Conservation (phyloP, 2,113 vertebrate genomes). For the human region DNA sequence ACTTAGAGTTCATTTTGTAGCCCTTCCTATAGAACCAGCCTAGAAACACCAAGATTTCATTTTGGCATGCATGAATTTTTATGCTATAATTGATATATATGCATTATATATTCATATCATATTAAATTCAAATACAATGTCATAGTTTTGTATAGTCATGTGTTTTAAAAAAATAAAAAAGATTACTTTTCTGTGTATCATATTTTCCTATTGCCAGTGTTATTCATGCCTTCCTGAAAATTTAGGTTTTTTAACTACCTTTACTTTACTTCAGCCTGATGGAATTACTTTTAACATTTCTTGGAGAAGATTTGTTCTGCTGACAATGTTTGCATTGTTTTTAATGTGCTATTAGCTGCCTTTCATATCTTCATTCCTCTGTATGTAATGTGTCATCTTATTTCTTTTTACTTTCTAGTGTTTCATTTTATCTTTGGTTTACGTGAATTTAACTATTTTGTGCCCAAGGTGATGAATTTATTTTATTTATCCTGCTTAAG, state of each 20-base stretch:
- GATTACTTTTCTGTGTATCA: too few relatives aligned
- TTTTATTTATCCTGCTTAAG: not conserved
- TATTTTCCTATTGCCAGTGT: not conserved
- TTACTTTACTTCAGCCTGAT: not conserved
- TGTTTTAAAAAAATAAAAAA: too few relatives aligned
- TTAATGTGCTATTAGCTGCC: not conserved
- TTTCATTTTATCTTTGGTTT: not conserved
- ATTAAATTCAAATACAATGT: too few relatives aligned
- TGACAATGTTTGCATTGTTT: not conserved
- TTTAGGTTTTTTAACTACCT: not conserved
- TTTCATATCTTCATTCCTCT: not conserved
- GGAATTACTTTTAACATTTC: not conserved
- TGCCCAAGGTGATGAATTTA: not conserved
- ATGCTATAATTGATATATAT: too few relatives aligned
- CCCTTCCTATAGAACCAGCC: too few relatives aligned
- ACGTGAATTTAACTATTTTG: not conserved
- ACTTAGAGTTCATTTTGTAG: too few relatives aligned
- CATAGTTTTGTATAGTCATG: too few relatives aligned
- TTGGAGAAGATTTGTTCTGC: not conserved
- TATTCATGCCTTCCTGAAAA: not conserved
- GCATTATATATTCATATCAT: too few relatives aligned
- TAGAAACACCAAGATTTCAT: too few relatives aligned
- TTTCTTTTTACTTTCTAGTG: too few relatives aligned
- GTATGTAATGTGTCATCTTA: too few relatives aligned
- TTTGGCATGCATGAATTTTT: too few relatives aligned